These are phyloP conservation scores for Dermolepida albohirtum DNA, from an alignment of 2,888 invertebrate species.

Conservation along the genomic window DNA sequence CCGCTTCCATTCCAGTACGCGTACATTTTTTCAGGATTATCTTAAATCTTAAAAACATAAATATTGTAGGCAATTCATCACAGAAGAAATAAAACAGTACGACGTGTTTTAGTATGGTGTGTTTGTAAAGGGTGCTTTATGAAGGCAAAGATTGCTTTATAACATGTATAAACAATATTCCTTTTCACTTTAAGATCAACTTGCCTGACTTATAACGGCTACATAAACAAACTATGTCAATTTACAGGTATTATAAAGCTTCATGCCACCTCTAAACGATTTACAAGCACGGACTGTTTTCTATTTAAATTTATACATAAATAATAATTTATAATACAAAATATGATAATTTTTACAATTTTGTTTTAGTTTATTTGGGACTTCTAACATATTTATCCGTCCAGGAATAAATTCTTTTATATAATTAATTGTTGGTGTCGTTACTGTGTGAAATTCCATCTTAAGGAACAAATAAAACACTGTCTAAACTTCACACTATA, in stretches of 20 bases:
- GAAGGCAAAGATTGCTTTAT: slow-evolving; percentile 44
- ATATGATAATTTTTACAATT: too few relatives aligned
- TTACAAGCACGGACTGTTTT: too few relatives aligned
- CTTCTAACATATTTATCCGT: too few relatives aligned
- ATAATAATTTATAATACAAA: too few relatives aligned
- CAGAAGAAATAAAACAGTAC: slow-evolving; percentile 46
- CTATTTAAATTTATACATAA: too few relatives aligned
- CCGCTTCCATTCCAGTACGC: not conserved
- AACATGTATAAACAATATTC: slow-evolving; percentile 41
- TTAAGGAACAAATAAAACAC: too few relatives aligned
- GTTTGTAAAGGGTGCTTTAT: slow-evolving; percentile 44
- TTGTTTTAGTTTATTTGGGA: too few relatives aligned
- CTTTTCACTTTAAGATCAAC: slow-evolving; percentile 36
- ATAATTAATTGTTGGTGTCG: too few relatives aligned
- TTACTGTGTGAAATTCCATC: too few relatives aligned
- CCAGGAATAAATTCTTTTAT: too few relatives aligned
- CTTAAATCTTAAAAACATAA: slow-evolving; percentile 47
- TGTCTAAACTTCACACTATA: too few relatives aligned
- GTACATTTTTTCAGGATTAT: slow-evolving; percentile 33
- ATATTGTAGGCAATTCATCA: slow-evolving; percentile 47
- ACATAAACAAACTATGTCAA: slow-evolving; percentile 43
- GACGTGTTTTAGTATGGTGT: slow-evolving; percentile 36
- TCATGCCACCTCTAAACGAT: too few relatives aligned
- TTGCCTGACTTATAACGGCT: slow-evolving; percentile 39
- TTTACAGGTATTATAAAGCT: slow-evolving; percentile 40